Evolutionary conservation across 1,140 invertebrate genomes (phyloP).

Genomic region (Belonocnema kinseyi): DNA sequence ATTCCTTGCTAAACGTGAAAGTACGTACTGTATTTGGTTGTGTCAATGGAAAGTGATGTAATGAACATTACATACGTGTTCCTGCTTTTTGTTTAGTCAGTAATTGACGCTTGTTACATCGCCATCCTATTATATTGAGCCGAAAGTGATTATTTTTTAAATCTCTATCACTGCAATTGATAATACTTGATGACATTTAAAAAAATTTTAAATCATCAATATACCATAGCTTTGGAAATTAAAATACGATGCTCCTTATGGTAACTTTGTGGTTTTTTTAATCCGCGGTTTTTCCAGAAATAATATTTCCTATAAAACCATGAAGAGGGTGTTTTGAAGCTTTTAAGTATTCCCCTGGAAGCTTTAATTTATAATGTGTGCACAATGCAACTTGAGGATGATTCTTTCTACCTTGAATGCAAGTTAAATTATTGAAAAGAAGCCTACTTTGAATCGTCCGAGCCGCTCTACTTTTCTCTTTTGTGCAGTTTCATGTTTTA

Average conservation of each 20-base stretch:
- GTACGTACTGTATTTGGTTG: slow-evolving; percentile 15
- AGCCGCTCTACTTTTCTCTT: slow-evolving; percentile 16
- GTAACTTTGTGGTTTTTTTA: too few species aligned
- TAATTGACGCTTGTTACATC: slow-evolving; percentile 1
- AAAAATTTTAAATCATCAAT: too few species aligned
- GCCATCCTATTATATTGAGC: not conserved
- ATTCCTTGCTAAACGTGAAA: slow-evolving; percentile 15
- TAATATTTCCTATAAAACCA: too few species aligned
- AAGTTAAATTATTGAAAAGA: slow-evolving; percentile 12
- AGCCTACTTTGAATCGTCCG: slow-evolving; percentile 20
- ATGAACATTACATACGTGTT: slow-evolving; percentile 9
- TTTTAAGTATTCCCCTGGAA: not conserved
- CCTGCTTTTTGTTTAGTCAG: slow-evolving; percentile 27
- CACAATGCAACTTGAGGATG: not conserved
- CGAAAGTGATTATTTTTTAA: too few species aligned
- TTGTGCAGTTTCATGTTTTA: slow-evolving; percentile 27
- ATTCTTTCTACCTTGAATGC: slow-evolving; percentile 5
- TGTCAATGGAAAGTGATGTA: slow-evolving; percentile 22
- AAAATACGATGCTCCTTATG: too few species aligned
- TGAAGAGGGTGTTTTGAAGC: too few species aligned
- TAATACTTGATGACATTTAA: too few species aligned
- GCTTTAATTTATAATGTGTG: not conserved
- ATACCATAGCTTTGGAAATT: too few species aligned
- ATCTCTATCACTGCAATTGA: too few species aligned
- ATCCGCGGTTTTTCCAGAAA: too few species aligned